Conservation (phyloP, 2,797 vertebrate genomes). For the Siniperca scherzeri region DNA sequence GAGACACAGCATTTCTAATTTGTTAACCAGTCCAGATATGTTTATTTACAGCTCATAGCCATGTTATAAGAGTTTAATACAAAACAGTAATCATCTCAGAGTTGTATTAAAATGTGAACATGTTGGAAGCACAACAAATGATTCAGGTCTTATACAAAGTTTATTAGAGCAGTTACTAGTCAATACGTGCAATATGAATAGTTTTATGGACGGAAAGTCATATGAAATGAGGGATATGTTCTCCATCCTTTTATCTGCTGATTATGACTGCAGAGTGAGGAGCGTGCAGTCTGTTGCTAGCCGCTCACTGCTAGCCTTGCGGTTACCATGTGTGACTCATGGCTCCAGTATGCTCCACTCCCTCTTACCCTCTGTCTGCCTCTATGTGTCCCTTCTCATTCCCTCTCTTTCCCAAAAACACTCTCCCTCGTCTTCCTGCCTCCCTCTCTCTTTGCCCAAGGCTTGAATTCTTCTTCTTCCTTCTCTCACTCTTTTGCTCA, state of each 20-base stretch:
- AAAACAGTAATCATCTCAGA: neutral
- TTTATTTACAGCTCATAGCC: neutral
- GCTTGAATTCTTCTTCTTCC: conserved; percentile 3
- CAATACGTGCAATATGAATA: neutral
- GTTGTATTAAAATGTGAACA: neutral
- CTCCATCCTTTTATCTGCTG: neutral
- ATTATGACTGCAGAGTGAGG: conserved; percentile 1
- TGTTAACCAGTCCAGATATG: neutral
- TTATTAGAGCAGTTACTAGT: neutral
- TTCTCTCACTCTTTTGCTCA: neutral
- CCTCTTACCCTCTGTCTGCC: conserved; percentile 51
- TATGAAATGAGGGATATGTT: neutral
- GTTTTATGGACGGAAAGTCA: neutral
- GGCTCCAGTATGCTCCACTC: conserved; percentile 75
- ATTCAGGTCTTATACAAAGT: neutral
- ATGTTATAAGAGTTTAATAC: neutral
- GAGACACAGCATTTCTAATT: neutral
- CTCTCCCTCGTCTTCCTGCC: conserved; percentile 35
- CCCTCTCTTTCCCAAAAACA: conserved; percentile 45
- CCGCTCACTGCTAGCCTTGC: conserved; percentile 45
- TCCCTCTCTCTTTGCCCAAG: conserved; percentile 15
- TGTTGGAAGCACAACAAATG: neutral
- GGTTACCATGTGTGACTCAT: conserved; percentile 79
- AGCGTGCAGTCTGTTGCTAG: conserved; percentile 50
- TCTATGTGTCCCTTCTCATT: conserved; percentile 50